Evolutionary conservation across 2,113 vertebrate species (phyloP).

Genomic region (Anolis carolinensis): DNA sequence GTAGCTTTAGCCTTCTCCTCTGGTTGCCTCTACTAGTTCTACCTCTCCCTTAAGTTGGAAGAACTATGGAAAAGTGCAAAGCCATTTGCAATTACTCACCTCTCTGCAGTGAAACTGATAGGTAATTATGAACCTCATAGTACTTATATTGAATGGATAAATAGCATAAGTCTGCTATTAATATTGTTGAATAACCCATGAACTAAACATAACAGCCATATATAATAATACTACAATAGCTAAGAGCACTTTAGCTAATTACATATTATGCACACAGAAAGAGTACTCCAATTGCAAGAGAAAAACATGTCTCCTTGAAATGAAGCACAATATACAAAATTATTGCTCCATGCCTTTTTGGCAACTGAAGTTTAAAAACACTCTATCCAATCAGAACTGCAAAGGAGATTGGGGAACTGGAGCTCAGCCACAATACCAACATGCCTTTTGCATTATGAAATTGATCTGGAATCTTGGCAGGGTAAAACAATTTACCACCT

Average conservation of each 20-base stretch:
- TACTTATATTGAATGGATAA: background rate
- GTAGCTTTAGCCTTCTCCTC: too few relatives aligned
- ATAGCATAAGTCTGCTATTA: background rate
- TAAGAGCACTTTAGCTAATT: constrained; percentile 25
- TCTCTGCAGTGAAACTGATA: background rate
- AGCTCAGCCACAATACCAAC: background rate
- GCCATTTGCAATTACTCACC: background rate
- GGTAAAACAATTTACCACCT: background rate
- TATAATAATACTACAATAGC: background rate
- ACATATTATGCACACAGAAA: background rate
- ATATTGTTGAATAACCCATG: constrained; percentile 7
- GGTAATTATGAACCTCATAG: background rate
- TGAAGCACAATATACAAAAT: background rate
- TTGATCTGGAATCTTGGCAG: background rate
- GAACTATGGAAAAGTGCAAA: background rate
- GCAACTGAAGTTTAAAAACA: constrained; percentile 22
- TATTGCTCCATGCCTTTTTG: constrained; percentile 1
- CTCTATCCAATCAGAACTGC: background rate
- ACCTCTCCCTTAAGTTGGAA: background rate
- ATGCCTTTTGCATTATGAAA: constrained; percentile 13
- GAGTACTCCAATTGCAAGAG: background rate
- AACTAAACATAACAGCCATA: background rate
- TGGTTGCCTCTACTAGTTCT: too few relatives aligned
- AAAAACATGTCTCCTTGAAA: constrained; percentile 22
- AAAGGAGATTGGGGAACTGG: background rate